A percentile compares a stretch with the other conserved stretches of the same genome.
Conservation (phyloP, 2,797 vertebrate species). For the Gila robusta region DNA sequence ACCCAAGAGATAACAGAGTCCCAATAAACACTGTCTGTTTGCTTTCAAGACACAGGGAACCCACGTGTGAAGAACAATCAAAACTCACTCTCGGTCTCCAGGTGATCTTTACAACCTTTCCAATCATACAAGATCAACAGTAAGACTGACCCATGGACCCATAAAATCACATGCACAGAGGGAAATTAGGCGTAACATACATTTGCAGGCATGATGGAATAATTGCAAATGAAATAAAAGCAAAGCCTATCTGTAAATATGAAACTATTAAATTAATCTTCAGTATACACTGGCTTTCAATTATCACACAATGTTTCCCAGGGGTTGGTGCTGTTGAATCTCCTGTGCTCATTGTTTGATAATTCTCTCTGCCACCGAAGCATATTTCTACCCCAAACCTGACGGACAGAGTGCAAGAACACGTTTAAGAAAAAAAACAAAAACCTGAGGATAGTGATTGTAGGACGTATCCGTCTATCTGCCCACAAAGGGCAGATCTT, state of each 20-base stretch:
- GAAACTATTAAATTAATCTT: conserved; percentile 3
- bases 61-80: conserved; percentile 52
- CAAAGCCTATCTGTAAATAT: not conserved
- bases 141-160: conserved; percentile 15
- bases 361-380: not conserved
- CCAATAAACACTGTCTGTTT: conserved; percentile 25
- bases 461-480: not conserved
- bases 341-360: conserved; percentile 4
- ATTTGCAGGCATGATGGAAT: conserved; percentile 13
- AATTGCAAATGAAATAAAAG: conserved; percentile 32
- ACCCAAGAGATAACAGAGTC: conserved; percentile 56
- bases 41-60: conserved; percentile 42
- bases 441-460: not conserved
- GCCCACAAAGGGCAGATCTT: conserved; percentile 59
- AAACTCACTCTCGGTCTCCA: conserved; percentile 28
- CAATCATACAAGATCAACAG: conserved; percentile 21
- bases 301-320: conserved; percentile 1
- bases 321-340: conserved; percentile 6
- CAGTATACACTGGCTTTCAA: conserved; percentile 14
- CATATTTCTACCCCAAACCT: not conserved
- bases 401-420: not conserved
- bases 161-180: conserved; percentile 31
- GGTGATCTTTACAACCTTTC: conserved; percentile 56
- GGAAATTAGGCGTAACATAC: conserved; percentile 22
- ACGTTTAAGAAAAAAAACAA: not conserved